phyloP scores from a whole-genome alignment of 2,113 vertebrate species.

The Rutilus rutilus region DNA sequence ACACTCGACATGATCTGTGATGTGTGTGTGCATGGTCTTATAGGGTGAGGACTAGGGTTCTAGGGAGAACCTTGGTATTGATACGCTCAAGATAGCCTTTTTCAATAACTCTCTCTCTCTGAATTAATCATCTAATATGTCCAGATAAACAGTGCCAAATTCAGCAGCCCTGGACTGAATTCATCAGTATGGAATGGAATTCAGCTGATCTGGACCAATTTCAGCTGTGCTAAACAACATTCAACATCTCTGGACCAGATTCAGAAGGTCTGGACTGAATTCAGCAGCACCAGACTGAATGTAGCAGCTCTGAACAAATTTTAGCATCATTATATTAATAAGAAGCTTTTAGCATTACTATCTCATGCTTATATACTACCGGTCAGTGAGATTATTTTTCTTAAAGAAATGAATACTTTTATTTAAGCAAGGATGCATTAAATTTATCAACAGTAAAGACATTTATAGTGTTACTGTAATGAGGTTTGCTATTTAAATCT shows the following conservation, averaged over 20 bases:
- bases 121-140: neutral
- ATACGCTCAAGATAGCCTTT: neutral
- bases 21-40: neutral
- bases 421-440: neutral
- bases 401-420: neutral
- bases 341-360: neutral
- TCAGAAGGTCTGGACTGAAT: neutral
- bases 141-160: neutral
- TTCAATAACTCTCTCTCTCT: neutral
- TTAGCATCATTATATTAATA: neutral
- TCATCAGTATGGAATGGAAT: neutral
- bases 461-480: too few relatives aligned
- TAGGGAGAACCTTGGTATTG: neutral
- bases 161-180: neutral
- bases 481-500: too few relatives aligned
- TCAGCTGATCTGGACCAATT: neutral
- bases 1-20: neutral
- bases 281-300: slow-evolving; percentile 1
- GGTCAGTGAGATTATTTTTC: neutral
- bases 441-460: too few relatives aligned
- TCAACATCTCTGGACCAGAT: neutral
- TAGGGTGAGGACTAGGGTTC: neutral
- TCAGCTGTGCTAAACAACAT: neutral
- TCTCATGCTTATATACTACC: neutral
- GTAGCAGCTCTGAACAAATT: neutral